These are phyloP conservation scores for Lapara coniferarum DNA, from an alignment of 2,888 invertebrate genomes.

Conservation along the genomic window DNA sequence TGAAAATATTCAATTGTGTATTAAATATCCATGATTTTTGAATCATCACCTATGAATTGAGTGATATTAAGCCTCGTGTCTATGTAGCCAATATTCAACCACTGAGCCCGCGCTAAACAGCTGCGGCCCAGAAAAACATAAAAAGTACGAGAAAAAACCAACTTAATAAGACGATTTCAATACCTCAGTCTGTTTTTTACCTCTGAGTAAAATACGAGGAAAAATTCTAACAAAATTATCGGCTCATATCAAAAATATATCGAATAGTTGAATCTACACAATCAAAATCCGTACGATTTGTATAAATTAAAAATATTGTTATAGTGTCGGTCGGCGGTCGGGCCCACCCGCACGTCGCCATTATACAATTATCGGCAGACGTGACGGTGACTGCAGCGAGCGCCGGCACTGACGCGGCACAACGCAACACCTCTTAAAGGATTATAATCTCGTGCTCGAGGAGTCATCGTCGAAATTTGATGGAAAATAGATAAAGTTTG, in stretches of 20 bases:
- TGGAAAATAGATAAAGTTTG: no score
- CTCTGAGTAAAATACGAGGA: neutral
- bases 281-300: neutral
- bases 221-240: slow-evolving; percentile 5
- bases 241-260: neutral
- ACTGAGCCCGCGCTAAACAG: neutral
- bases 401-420: neutral
- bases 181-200: slow-evolving; percentile 9
- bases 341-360: no score
- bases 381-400: neutral
- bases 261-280: neutral
- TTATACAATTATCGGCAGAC: neutral
- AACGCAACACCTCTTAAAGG: no score
- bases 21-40: no score
- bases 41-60: no score
- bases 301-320: neutral
- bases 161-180: neutral
- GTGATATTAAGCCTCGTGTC: no score
- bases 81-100: neutral
- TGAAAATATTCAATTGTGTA: no score
- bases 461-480: no score
- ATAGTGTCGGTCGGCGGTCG: no score
- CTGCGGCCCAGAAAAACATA: neutral
- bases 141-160: neutral
- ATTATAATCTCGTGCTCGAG: no score